Evolutionary conservation across 1,140 invertebrate species (phyloP).

Genomic region (Hestina assimilis): DNA sequence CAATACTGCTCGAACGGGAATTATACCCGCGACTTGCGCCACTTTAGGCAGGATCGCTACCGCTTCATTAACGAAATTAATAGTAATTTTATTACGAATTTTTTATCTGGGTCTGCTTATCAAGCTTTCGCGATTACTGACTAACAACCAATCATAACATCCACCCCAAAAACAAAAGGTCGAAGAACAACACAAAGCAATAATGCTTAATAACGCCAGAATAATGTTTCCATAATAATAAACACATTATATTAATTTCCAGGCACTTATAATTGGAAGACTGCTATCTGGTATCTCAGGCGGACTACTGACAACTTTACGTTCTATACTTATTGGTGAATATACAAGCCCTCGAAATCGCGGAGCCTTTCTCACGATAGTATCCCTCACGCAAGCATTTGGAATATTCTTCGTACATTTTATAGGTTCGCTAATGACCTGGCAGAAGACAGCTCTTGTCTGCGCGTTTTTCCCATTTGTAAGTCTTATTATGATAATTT

Average conservation of each 20-base stretch:
- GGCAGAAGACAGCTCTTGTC: constrained; percentile 77
- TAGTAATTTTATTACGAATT: too few relatives aligned
- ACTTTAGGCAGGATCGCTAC: too few relatives aligned
- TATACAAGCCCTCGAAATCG: constrained; percentile 74
- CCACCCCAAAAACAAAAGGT: too few relatives aligned
- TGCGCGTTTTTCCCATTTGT: constrained; percentile 71
- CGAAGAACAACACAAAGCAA: too few relatives aligned
- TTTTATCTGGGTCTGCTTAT: too few relatives aligned
- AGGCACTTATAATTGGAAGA: constrained; percentile 47
- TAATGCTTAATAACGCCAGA: too few relatives aligned
- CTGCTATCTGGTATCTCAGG: constrained; percentile 47
- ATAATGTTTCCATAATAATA: too few relatives aligned
- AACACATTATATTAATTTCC: constrained; percentile 15
- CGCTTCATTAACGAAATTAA: too few relatives aligned
- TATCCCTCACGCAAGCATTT: constrained; percentile 71
- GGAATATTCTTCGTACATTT: constrained; percentile 79
- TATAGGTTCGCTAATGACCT: constrained; percentile 78
- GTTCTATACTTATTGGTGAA: constrained; percentile 57
- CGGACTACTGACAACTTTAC: constrained; percentile 49
- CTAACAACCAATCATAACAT: too few relatives aligned
- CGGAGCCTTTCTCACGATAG: constrained; percentile 75
- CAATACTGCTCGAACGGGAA: too few relatives aligned
- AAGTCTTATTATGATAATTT: constrained; percentile 66
- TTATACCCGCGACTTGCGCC: too few relatives aligned
- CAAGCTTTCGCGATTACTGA: too few relatives aligned